Base-by-base conservation (phyloP, 2,888 invertebrate species). In the Papilio protenor region DNA sequence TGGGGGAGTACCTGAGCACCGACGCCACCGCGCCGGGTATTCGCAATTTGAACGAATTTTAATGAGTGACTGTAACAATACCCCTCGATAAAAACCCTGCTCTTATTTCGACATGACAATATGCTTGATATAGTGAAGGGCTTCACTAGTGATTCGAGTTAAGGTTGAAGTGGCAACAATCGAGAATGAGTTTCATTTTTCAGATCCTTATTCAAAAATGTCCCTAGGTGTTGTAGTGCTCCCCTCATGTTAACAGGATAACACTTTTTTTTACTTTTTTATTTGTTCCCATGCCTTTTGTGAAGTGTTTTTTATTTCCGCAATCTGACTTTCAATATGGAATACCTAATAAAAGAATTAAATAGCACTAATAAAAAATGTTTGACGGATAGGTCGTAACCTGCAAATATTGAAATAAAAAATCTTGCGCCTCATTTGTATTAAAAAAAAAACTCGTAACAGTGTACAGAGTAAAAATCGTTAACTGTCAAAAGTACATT, bases 1-100 rank as follows among this genome's bases (percentile, higher is more conserved):
- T 90, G 87, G 84, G 81, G 86, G 84, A 85, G 81, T 83, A 83
- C 81, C 87, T 86, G 87, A 86, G 85, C 82, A 85, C 85, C 82
- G 85, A 86, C 75, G 21, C 73, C 61, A 78, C 73, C 23, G 59
- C 76, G 47, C 52, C 23, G 57, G 33, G 64, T 33, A 73, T 77
- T 77, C 55, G 64, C 71, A 72, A 77, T 76, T 76, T 70, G 69
- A 57, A 76, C 55, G 70, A 23, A 70, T 77, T 73, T 77, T 55
- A 77, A 77, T 77, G 73, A 73, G 73, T 66, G 23, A 57, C 55
- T 55, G 52, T 40, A 70, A 76, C 76, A 57, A 76, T 76, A 59
- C 57, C 21, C 59, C 47, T 70, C 23, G 57, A 75, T 70, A 47
- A 57, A 71, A 70, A 40, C 47, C 47, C 23, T 47, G 57, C 45